Percentiles rank a stretch among this genome's conserved stretches.
phyloP scores from a whole-genome alignment of 1,140 invertebrate genomes.

The Acyrthosiphon pisum region DNA sequence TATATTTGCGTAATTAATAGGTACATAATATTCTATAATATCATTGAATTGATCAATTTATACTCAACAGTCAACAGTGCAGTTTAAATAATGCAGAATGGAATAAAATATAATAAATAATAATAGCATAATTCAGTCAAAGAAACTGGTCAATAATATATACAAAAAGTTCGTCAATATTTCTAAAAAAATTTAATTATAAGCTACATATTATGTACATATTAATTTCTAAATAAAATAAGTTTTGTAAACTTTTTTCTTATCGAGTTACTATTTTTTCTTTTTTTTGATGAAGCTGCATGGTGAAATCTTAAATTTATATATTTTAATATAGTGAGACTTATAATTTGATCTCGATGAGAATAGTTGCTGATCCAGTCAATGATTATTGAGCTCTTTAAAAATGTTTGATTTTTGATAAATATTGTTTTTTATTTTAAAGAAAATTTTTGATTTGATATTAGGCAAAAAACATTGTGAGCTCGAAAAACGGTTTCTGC shows the following conservation, averaged over 20 bases:
- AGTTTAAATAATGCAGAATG: no score
- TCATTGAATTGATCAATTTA: no score
- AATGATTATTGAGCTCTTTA: background rate
- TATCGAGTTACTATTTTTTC: background rate
- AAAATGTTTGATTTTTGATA: background rate
- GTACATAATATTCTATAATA: no score
- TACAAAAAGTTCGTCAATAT: no score
- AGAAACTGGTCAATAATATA: no score
- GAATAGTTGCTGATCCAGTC: background rate
- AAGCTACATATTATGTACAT: no score
- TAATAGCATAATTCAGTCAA: no score
- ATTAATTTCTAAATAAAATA: background rate
- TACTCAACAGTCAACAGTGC: no score
- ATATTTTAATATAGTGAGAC: background rate
- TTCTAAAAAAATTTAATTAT: no score
- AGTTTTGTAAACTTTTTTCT: background rate
- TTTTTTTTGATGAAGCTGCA: background rate
- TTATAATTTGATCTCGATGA: background rate
- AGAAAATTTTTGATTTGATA: background rate
- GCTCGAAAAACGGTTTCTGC: background rate
- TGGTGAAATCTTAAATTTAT: background rate
- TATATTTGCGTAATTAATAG: no score
- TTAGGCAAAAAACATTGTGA: background rate
- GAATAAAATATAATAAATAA: no score
- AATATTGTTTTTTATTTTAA: slow-evolving; percentile 9